Evolutionary conservation across 2,888 invertebrate species (phyloP).

Genomic region (Sylvicola cinctus): DNA sequence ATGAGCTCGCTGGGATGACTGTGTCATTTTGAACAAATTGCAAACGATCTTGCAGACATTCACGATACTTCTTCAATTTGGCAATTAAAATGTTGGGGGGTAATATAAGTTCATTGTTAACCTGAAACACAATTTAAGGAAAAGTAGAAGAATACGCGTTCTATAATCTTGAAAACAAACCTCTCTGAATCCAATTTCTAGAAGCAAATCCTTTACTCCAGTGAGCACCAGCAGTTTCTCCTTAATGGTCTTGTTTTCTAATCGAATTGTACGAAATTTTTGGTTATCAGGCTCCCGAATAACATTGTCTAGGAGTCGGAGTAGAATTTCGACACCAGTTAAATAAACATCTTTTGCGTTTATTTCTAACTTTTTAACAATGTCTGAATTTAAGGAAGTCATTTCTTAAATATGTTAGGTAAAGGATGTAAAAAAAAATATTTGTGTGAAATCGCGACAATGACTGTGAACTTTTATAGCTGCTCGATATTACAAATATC

Average conservation of each 20-base stretch:
- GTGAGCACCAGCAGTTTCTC: slow-evolving; percentile 17
- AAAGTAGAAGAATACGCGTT: neutral
- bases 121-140: slow-evolving; percentile 5
- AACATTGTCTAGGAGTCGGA: slow-evolving; percentile 21
- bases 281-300: slow-evolving; percentile 19
- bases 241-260: slow-evolving; percentile 21
- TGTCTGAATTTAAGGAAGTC: neutral
- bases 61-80: slow-evolving; percentile 18
- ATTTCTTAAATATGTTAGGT: no score
- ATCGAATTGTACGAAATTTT: slow-evolving; percentile 20
- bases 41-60: slow-evolving; percentile 12
- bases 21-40: neutral
- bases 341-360: slow-evolving; percentile 17
- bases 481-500: no score
- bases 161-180: neutral
- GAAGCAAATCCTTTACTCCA: slow-evolving; percentile 17
- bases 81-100: slow-evolving; percentile 16
- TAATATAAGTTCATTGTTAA: slow-evolving; percentile 13
- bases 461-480: no score
- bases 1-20: neutral
- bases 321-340: slow-evolving; percentile 19
- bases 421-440: no score
- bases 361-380: slow-evolving; percentile 7
- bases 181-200: slow-evolving; percentile 18
- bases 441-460: no score